Evolutionary conservation across 2,113 vertebrate species (phyloP).

Genomic region (Saguinus imperator): DNA sequence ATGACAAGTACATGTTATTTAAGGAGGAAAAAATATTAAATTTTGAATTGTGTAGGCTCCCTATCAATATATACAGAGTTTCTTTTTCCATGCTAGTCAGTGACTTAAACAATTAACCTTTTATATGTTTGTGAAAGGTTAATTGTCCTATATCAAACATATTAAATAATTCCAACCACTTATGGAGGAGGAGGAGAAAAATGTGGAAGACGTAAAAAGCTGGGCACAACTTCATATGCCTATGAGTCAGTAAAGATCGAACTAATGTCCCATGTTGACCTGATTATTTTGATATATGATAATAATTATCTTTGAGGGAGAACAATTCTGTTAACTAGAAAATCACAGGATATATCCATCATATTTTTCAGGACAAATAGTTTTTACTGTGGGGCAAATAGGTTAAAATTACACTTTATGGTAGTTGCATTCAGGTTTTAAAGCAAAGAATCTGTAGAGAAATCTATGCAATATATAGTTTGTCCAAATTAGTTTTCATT

Average conservation of each 20-base stretch:
- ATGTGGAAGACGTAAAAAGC: slow-evolving; percentile 37
- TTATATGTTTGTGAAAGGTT: slow-evolving; percentile 73
- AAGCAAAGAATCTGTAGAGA: slow-evolving; percentile 74
- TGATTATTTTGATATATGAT: slow-evolving; percentile 49
- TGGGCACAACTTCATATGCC: slow-evolving; percentile 54
- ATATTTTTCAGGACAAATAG: slow-evolving; percentile 55
- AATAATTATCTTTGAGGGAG: slow-evolving; percentile 46
- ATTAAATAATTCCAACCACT: slow-evolving; percentile 61
- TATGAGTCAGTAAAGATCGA: slow-evolving; percentile 64
- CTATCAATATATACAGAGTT: slow-evolving; percentile 33
- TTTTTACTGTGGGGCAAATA: slow-evolving; percentile 58
- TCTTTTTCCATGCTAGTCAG: slow-evolving; percentile 50
- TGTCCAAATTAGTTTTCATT: slow-evolving; percentile 71
- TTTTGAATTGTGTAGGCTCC: slow-evolving; percentile 68
- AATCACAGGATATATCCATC: slow-evolving; percentile 49
- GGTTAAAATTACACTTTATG: slow-evolving; percentile 60
- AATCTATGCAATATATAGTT: slow-evolving; percentile 69
- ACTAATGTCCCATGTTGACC: slow-evolving; percentile 56
- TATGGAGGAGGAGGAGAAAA: neutral
- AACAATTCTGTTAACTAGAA: slow-evolving; percentile 68
- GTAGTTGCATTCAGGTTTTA: slow-evolving; percentile 67
- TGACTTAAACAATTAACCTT: slow-evolving; percentile 43
- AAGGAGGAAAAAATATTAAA: slow-evolving; percentile 69
- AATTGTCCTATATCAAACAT: slow-evolving; percentile 66
- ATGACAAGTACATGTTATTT: slow-evolving; percentile 77